Evolutionary conservation across 1,140 invertebrate species (phyloP).

Genomic region (Drosophila nigrodunni): DNA sequence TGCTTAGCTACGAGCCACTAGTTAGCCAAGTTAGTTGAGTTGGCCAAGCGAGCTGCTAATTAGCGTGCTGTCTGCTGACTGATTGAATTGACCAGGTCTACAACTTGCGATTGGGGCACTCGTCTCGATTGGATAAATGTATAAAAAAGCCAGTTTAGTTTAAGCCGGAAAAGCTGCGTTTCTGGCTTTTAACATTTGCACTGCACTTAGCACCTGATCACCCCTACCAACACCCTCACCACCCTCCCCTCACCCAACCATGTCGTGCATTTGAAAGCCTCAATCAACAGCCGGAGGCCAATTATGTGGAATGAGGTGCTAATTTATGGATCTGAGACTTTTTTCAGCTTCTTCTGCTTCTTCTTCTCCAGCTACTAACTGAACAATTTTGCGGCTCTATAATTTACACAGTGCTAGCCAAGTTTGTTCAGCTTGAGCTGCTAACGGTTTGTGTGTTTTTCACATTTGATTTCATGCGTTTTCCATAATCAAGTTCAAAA

Average conservation of each 20-base stretch:
- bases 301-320: slow-evolving; percentile 81
- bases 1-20: slow-evolving; percentile 37
- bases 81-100: slow-evolving; percentile 67
- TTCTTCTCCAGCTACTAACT: not conserved
- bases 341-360: slow-evolving; percentile 25
- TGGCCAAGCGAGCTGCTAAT: slow-evolving; percentile 61
- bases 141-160: slow-evolving; percentile 62
- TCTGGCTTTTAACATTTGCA: slow-evolving; percentile 76
- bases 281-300: slow-evolving; percentile 64
- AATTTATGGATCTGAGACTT: slow-evolving; percentile 77
- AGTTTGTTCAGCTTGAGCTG: slow-evolving; percentile 6
- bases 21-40: slow-evolving; percentile 5
- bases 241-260: not conserved
- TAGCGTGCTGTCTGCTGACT: slow-evolving; percentile 67
- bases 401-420: slow-evolving; percentile 68
- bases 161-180: slow-evolving; percentile 54
- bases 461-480: not conserved
- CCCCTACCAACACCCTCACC: not conserved
- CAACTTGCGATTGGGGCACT: slow-evolving; percentile 19
- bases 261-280: slow-evolving; percentile 66
- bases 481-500: slow-evolving; percentile 26
- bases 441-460: slow-evolving; percentile 66
- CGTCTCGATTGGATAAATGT: slow-evolving; percentile 75
- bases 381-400: slow-evolving; percentile 62
- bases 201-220: slow-evolving; percentile 68